These are phyloP conservation scores for Rotaria magnacalcarata DNA, from an alignment of 2,888 invertebrate genomes.

Conservation along the genomic window DNA sequence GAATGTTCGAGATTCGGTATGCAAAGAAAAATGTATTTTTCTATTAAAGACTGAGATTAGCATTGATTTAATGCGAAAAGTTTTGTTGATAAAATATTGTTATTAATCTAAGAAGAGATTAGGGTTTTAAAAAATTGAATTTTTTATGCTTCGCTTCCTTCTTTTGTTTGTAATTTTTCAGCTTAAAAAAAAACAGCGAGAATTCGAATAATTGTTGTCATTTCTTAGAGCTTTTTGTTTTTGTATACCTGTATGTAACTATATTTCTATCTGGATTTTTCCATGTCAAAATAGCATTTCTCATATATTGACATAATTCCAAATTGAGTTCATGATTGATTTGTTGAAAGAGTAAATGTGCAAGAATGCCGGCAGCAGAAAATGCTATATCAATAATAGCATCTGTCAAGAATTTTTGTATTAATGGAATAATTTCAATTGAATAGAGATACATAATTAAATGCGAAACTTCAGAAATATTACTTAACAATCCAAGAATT, in stretches of 20 bases:
- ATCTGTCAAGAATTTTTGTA: slow-evolving; percentile 57
- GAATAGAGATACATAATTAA: slow-evolving; percentile 64
- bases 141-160: too few species aligned
- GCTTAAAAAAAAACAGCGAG: too few species aligned
- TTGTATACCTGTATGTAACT: slow-evolving; percentile 65
- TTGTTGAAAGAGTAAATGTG: slow-evolving; percentile 66
- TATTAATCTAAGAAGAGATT: too few species aligned
- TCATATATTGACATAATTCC: slow-evolving; percentile 48
- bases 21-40: too few species aligned
- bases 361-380: slow-evolving; percentile 71
- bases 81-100: too few species aligned
- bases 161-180: too few species aligned
- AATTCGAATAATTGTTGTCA: too few species aligned
- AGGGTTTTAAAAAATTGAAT: too few species aligned
- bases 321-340: neutral
- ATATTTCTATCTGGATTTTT: slow-evolving; percentile 70
- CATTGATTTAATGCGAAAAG: too few species aligned
- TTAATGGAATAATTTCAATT: slow-evolving; percentile 63
- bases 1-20: too few species aligned
- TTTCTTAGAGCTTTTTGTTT: too few species aligned
- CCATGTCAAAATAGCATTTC: slow-evolving; percentile 66
- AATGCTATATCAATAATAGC: slow-evolving; percentile 65
- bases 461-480: slow-evolving; percentile 66
- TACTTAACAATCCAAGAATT: slow-evolving; percentile 36
- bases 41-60: too few species aligned